phyloP scores from a whole-genome alignment of 1,140 invertebrate species.

The Hesperophylax magnus region DNA sequence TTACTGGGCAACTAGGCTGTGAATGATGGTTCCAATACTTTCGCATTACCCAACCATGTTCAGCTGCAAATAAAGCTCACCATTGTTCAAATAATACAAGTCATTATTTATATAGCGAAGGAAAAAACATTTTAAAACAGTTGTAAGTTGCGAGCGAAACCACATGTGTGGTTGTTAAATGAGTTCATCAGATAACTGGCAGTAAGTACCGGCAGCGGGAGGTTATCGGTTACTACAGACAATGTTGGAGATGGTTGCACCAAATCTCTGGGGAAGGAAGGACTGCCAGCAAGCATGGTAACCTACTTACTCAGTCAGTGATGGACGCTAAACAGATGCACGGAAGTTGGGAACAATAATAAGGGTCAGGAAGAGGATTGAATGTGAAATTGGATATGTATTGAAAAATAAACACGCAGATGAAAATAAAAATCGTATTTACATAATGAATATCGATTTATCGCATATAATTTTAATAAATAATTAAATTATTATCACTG shows the following conservation, averaged over 20 bases:
- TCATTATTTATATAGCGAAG: background rate
- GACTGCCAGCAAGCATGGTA: background rate
- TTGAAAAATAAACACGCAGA: no score
- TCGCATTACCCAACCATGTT: background rate
- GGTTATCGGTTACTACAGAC: background rate
- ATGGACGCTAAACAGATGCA: slow-evolving; percentile 2
- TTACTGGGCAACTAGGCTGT: no score
- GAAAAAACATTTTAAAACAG: slow-evolving; percentile 1
- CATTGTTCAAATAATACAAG: background rate
- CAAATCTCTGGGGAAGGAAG: background rate
- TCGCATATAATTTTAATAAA: no score
- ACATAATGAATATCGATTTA: no score
- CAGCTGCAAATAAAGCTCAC: background rate
- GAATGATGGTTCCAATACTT: background rate
- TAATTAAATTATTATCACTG: no score
- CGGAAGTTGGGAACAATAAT: background rate
- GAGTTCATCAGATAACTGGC: slow-evolving; percentile 13
- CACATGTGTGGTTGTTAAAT: slow-evolving; percentile 10
- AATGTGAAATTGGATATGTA: no score
- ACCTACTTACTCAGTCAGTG: background rate
- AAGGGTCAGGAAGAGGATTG: no score
- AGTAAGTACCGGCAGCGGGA: background rate
- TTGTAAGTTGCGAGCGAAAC: background rate
- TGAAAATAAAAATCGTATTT: no score
- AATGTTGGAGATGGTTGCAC: background rate